These are phyloP conservation scores for Ctenopoma multispine DNA, from an alignment of 2,797 vertebrate genomes.

Conservation along the genomic window DNA sequence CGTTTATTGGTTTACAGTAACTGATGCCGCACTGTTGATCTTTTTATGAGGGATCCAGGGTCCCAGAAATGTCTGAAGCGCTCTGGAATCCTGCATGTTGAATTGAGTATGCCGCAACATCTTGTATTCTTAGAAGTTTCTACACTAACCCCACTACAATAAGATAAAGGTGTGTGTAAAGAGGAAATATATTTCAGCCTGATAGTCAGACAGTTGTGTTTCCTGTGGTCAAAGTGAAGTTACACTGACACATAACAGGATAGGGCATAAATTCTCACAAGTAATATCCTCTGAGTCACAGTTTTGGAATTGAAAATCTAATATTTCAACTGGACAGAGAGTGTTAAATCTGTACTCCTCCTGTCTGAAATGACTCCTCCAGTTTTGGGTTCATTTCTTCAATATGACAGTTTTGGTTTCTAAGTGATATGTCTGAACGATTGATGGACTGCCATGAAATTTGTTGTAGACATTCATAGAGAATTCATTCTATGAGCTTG, in stretches of 20 bases:
- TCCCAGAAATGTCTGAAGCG: not conserved
- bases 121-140: not conserved
- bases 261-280: slow-evolving; percentile 3
- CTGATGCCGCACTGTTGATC: not conserved
- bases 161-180: not conserved
- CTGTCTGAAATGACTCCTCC: not conserved
- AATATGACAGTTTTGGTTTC: not conserved
- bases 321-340: slow-evolving; percentile 3
- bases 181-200: not conserved
- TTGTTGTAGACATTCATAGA: slow-evolving; percentile 4
- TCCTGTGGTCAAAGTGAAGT: slow-evolving; percentile 16
- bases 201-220: not conserved
- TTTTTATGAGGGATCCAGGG: not conserved
- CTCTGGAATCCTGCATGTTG: not conserved
- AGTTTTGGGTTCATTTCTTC: not conserved
- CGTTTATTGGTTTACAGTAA: not conserved
- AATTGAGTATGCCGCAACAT: not conserved
- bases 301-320: slow-evolving; percentile 8
- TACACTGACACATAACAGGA: slow-evolving; percentile 8
- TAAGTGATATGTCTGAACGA: not conserved
- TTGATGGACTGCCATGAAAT: not conserved
- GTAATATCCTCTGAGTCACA: slow-evolving; percentile 22
- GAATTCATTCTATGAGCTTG: not conserved
- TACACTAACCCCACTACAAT: no score
- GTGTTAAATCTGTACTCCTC: not conserved